Conservation (phyloP, 2,797 vertebrate genomes). For the Anguilla megastoma region DNA sequence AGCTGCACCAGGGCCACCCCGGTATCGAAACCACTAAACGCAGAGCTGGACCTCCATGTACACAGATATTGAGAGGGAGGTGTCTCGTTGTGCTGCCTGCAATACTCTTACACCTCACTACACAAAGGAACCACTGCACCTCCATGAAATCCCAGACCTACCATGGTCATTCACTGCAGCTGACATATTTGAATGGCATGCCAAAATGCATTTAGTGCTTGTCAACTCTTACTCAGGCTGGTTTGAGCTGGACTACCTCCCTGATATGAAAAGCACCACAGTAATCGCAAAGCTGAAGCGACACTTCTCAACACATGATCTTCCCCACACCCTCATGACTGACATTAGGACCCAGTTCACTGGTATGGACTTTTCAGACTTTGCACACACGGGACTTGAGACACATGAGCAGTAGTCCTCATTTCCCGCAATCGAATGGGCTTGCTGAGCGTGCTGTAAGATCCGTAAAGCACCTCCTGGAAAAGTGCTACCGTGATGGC, state of each 20-base stretch:
- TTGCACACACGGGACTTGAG: conserved; percentile 2
- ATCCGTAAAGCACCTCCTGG: background rate
- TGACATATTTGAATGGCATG: conserved; percentile 26
- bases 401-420: background rate
- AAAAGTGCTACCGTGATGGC: background rate
- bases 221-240: conserved; percentile 35
- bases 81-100: background rate
- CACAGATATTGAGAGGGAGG: background rate
- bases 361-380: background rate
- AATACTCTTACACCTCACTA: conserved; percentile 21
- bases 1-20: background rate
- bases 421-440: background rate
- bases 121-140: conserved; percentile 26
- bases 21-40: conserved; percentile 11
- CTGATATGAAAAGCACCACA: conserved; percentile 27
- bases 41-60: conserved; percentile 24
- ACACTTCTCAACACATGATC: conserved; percentile 21
- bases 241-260: conserved; percentile 29
- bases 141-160: conserved; percentile 29
- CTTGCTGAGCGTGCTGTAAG: background rate
- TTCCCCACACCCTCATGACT: background rate
- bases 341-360: conserved; percentile 14
- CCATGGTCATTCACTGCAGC: conserved; percentile 33
- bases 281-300: conserved; percentile 25
- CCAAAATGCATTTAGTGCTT: conserved; percentile 17